Percentiles rank a stretch among this genome's conserved stretches.
These are phyloP conservation scores for Leuciscus waleckii DNA, from an alignment of 2,797 vertebrate genomes.

Conservation along the genomic window DNA sequence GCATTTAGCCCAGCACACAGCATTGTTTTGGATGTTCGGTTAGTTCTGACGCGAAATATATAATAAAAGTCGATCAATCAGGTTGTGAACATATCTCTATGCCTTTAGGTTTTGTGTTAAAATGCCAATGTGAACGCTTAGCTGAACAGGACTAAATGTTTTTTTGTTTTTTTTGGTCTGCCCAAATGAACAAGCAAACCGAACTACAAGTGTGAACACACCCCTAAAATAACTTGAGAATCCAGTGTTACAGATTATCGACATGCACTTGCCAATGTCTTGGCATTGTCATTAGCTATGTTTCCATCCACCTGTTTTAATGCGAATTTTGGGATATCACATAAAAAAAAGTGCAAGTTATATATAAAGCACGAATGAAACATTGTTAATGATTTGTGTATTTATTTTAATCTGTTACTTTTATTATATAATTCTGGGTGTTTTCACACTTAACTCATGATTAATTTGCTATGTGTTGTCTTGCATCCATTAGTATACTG, in stretches of 20 bases:
- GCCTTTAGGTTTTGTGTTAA: too few species aligned
- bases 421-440: not conserved
- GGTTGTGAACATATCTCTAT: too few species aligned
- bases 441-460: not conserved
- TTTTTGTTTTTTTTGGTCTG: too few species aligned
- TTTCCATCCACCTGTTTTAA: not conserved
- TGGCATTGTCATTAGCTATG: not conserved
- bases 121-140: too few species aligned
- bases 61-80: too few species aligned
- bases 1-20: too few species aligned
- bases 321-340: not conserved
- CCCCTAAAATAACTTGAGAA: not conserved
- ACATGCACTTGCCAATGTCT: not conserved
- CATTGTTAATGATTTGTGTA: not conserved
- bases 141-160: too few species aligned
- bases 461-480: not conserved
- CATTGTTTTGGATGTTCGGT: too few species aligned
- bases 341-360: not conserved
- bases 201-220: too few species aligned
- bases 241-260: not conserved
- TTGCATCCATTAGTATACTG: constrained; percentile 86
- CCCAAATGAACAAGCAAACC: too few species aligned
- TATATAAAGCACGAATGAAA: not conserved
- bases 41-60: too few species aligned
- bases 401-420: not conserved